Percentiles rank a stretch among this genome's conserved stretches.
phyloP scores from a whole-genome alignment of 2,113 vertebrate genomes.

The Tupaia chinensis region DNA sequence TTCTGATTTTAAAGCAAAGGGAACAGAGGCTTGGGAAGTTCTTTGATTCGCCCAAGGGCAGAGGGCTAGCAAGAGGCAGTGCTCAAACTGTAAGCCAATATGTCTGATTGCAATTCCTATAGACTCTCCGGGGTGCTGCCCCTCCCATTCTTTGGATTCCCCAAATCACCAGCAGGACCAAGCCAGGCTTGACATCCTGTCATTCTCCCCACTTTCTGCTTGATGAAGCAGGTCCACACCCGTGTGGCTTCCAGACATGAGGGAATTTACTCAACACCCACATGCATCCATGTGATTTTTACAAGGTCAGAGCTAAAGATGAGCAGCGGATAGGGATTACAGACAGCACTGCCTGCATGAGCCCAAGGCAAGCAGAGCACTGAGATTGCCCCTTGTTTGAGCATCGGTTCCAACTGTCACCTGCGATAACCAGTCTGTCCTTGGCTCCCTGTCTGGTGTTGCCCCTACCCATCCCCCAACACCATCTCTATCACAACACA shows the following conservation, averaged over 20 bases:
- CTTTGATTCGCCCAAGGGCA: conserved; percentile 8
- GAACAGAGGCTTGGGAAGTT: neutral
- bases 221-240: neutral
- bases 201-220: conserved; percentile 23
- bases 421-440: neutral
- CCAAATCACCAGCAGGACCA: neutral
- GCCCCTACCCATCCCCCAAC: accelerated
- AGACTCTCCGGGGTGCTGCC: neutral
- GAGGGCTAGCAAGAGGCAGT: neutral
- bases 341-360: accelerated
- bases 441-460: neutral
- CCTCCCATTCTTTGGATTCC: neutral
- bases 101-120: neutral
- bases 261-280: neutral
- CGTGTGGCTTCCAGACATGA: neutral
- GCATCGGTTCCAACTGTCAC: neutral
- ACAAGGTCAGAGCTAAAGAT: conserved; percentile 25
- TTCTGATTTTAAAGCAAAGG: conserved; percentile 9
- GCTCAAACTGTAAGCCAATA: neutral
- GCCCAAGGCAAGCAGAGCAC: neutral
- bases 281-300: neutral
- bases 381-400: neutral
- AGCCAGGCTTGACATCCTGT: neutral
- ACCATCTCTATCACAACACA: neutral
- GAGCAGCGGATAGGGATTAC: neutral